A percentile compares a stretch with the other conserved stretches of the same genome.
Evolutionary conservation across 2,888 invertebrate genomes (phyloP).

Genomic region (Pristionchus exspectatus): DNA sequence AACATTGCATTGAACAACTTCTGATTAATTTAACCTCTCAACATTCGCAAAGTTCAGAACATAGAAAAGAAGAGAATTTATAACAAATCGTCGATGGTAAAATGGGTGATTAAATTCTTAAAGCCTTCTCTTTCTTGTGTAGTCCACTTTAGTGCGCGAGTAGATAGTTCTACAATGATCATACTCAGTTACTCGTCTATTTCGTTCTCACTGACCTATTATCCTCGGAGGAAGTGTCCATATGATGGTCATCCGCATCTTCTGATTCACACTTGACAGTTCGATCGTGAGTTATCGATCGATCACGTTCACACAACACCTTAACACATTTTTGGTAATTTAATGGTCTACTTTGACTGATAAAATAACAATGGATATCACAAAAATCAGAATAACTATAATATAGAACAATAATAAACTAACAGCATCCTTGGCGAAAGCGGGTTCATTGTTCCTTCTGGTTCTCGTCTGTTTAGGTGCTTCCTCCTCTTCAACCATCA

Average conservation of each 20-base stretch:
- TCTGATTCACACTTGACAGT: constrained; percentile 14
- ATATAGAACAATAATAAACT: neutral
- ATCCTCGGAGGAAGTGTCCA: neutral
- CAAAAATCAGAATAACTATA: neutral
- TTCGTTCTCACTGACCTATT: neutral
- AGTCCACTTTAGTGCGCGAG: too few species aligned
- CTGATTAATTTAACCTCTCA: neutral
- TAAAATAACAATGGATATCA: neutral
- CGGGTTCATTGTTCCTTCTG: neutral
- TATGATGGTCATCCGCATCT: neutral
- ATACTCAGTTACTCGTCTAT: neutral
- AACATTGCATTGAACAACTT: neutral
- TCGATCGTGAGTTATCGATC: neutral
- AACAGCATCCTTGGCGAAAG: constrained; percentile 34
- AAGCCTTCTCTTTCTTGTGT: too few species aligned
- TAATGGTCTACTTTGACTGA: too few species aligned
- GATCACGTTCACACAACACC: neutral
- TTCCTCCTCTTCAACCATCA: neutral
- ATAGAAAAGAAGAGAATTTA: neutral
- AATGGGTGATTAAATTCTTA: neutral
- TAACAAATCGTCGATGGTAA: neutral
- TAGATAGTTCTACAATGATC: neutral
- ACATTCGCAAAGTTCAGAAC: too few species aligned
- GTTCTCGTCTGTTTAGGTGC: neutral
- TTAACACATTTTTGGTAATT: neutral